These are phyloP conservation scores for Chaetophractus vellerosus DNA, from an alignment of 2,797 vertebrate genomes.

Conservation along the genomic window DNA sequence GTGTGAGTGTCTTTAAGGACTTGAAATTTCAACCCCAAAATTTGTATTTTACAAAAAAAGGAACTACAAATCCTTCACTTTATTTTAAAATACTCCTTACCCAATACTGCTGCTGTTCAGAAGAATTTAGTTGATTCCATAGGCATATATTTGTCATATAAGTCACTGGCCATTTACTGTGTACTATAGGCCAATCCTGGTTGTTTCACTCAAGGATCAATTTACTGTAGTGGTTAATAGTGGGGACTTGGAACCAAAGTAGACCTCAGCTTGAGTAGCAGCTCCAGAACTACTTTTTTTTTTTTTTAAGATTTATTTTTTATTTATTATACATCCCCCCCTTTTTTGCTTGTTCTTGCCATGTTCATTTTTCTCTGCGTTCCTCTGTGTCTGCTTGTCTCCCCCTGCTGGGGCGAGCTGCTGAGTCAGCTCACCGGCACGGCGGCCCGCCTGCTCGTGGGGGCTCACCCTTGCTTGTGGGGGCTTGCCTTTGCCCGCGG, in stretches of 20 bases:
- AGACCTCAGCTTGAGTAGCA: not conserved
- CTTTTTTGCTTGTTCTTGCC: no score
- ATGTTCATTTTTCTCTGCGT: no score
- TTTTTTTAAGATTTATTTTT: no score
- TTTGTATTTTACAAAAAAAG: slow-evolving; percentile 7
- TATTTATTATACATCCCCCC: no score
- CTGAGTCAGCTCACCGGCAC: no score
- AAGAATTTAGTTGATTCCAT: not conserved
- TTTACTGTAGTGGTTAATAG: not conserved
- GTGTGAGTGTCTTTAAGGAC: not conserved
- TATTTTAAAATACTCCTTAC: not conserved
- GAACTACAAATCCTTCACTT: not conserved
- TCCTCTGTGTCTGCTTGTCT: no score
- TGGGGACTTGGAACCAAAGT: not conserved
- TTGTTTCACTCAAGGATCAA: not conserved
- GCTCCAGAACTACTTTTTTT: not conserved
- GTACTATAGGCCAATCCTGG: not conserved
- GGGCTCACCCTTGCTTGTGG: no score
- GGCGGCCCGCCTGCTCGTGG: no score
- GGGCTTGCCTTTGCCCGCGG: no score
- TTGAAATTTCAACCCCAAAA: not conserved
- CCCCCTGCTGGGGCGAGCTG: no score
- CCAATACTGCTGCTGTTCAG: not conserved
- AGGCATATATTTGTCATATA: not conserved
- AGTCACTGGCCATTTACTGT: not conserved